phyloP scores from a whole-genome alignment of 2,888 invertebrate species.

The Chrysina gloriosa region DNA sequence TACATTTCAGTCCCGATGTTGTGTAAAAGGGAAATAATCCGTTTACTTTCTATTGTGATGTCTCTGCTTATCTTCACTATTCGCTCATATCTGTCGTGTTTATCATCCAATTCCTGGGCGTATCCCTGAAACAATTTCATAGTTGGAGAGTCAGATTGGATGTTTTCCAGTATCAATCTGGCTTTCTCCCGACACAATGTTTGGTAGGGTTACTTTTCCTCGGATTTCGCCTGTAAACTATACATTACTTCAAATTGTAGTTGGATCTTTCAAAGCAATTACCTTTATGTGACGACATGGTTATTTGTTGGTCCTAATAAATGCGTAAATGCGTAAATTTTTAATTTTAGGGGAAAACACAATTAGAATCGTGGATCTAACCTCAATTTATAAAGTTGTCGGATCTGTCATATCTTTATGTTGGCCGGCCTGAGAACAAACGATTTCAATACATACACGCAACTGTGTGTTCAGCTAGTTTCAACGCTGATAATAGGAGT shows the following conservation, averaged over 20 bases:
- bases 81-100: constrained; percentile 86
- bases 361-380: too few relatives aligned
- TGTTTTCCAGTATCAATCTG: constrained; percentile 63
- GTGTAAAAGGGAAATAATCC: constrained; percentile 88
- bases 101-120: constrained; percentile 75
- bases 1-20: constrained; percentile 70
- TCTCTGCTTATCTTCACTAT: constrained; percentile 85
- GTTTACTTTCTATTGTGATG: constrained; percentile 90
- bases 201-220: constrained; percentile 48
- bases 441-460: too few relatives aligned
- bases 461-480: too few relatives aligned
- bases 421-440: too few relatives aligned
- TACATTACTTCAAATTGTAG: neutral
- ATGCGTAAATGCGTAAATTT: neutral
- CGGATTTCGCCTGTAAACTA: constrained; percentile 27
- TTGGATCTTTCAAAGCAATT: neutral
- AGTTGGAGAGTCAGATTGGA: constrained; percentile 67
- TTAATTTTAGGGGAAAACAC: too few relatives aligned
- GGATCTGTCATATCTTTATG: too few relatives aligned
- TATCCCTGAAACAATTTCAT: constrained; percentile 75
- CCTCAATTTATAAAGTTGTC: too few relatives aligned
- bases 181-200: constrained; percentile 63
- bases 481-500: too few relatives aligned
- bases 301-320: neutral
- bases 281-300: constrained; percentile 25